A percentile compares a stretch with the other conserved stretches of the same genome.
Conservation (phyloP, 2,888 invertebrate genomes). For the Lithophane semibrunnea region DNA sequence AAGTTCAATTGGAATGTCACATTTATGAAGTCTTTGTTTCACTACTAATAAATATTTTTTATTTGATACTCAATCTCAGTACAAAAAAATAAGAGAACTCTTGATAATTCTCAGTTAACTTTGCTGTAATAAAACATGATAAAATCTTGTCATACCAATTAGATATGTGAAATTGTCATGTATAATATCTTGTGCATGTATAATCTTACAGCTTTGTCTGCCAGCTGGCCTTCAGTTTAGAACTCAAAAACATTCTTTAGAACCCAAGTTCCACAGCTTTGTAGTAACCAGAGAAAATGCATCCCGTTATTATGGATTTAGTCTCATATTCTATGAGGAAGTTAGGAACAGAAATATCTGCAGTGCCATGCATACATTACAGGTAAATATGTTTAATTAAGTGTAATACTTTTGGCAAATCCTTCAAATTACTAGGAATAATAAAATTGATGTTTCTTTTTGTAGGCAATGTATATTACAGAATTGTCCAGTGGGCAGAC, state of each 20-base stretch:
- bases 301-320: constrained; percentile 97
- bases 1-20: constrained; percentile 27
- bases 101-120: constrained; percentile 5
- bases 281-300: constrained; percentile 99
- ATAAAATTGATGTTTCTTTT: constrained; percentile 53
- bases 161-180: constrained; percentile 1
- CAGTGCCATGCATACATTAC: constrained; percentile 98
- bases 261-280: constrained; percentile 98
- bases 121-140: background rate
- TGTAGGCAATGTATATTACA: constrained; percentile 96
- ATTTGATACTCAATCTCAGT: background rate
- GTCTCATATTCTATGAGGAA: constrained; percentile 98
- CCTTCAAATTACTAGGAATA: background rate
- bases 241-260: constrained; percentile 97
- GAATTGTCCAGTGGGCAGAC: constrained; percentile 96
- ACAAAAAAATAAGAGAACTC: background rate
- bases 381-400: constrained; percentile 87
- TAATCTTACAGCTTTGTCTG: constrained; percentile 94
- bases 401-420: background rate
- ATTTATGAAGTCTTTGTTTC: constrained; percentile 41
- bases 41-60: constrained; percentile 2
- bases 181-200: constrained; percentile 9
- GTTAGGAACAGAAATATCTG: constrained; percentile 97
- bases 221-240: constrained; percentile 98
- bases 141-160: background rate